Evolutionary conservation across 2,113 vertebrate genomes (phyloP), one percentile per base, ranked within the genome.

Genomic region (Cettia cetti): DNA sequence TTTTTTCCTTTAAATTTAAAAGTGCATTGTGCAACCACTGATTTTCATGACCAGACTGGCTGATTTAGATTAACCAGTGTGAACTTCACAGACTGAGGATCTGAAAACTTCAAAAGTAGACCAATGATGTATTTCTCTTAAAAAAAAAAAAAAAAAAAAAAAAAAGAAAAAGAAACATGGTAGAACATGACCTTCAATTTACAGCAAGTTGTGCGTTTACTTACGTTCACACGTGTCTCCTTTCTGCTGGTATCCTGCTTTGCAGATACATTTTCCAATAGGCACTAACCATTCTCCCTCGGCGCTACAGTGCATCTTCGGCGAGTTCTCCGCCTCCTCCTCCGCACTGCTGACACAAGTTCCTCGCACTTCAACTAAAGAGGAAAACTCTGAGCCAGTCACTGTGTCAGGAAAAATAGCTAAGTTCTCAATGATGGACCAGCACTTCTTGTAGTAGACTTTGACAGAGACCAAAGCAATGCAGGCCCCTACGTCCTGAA

Each of bases 401-500:
- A 99, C 99, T 17, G 99, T 99, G 98, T 99, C 99, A 66, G 99
- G 99, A 97, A 99, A 99, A 75, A 99, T 98, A 97, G 99, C 99
- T 99, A 99, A 98, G 97, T 99, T 99, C 98, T 99, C 99, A 97
- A 99, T 99, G 98, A 99, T 99, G 78, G 99, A 99, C 99, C 99
- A 99, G 96, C 99, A 99, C 97, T 99, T 99, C 98, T 99, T 99
- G 98, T 99, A 99, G 97, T 99, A 99, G 54, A 99, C 99, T 97
- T 99, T 99, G 97, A 99, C 99, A 75, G 99, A 99, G 95, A 99
- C 99, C 98, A 99, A 98, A 92, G 99, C 99, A 95, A 99, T 99
- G 95, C 99, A 99, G 83, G 99, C 99, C 92, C 99, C 99, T 72
- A 99, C 99, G 35, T 99, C 99, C 98, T 99, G 99, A 98, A 99